Percentiles rank a stretch among this genome's conserved stretches.
phyloP scores from a whole-genome alignment of 2,113 vertebrate species.

The Mirounga angustirostris region DNA sequence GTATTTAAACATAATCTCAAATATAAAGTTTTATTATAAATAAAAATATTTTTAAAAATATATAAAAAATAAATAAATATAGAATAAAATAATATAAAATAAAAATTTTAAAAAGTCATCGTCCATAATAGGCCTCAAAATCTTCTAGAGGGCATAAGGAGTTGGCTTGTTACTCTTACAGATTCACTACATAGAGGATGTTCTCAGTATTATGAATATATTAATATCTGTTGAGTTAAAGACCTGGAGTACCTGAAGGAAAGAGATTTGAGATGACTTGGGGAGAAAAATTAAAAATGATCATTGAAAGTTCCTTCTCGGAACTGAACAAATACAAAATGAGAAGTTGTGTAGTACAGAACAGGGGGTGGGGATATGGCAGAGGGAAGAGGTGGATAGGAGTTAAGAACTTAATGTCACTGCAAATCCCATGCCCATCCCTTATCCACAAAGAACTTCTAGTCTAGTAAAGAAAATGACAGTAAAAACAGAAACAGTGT shows the following conservation, averaged over 20 bases:
- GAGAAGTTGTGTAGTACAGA: not conserved
- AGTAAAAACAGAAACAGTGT: not conserved
- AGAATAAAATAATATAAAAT: no score
- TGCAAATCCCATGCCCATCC: not conserved
- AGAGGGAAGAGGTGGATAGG: not conserved
- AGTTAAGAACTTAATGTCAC: not conserved
- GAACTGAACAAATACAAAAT: not conserved
- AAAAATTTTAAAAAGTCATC: not conserved
- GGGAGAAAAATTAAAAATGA: not conserved
- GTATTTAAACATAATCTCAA: constrained; percentile 51
- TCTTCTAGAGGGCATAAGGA: not conserved
- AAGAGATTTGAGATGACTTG: not conserved
- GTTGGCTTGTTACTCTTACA: not conserved
- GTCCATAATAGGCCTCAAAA: not conserved
- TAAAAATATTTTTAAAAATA: constrained; percentile 25
- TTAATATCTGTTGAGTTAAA: constrained; percentile 17
- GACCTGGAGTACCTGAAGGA: not conserved
- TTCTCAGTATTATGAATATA: constrained; percentile 25
- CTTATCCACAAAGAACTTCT: not conserved
- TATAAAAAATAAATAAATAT: no score
- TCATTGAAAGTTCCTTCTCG: not conserved
- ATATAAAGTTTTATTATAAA: constrained; percentile 27
- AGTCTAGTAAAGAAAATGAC: constrained; percentile 3
- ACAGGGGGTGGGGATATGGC: not conserved
- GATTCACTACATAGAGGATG: not conserved